Base-by-base conservation (phyloP, 2,113 vertebrate species). In the Nipponia nippon region DNA sequence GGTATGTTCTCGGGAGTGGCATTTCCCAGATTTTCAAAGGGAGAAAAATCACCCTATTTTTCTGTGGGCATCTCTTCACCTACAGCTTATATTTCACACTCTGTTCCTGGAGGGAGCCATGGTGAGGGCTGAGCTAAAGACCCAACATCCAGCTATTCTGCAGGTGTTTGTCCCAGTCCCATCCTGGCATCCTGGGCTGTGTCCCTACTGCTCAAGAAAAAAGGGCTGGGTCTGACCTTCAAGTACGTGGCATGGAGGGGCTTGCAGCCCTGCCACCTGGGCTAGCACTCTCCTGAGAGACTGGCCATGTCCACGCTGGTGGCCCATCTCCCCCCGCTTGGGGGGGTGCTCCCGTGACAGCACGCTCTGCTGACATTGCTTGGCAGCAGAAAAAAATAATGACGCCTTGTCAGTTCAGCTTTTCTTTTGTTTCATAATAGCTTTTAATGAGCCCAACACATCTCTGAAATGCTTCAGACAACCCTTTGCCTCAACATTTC, bases 331-430 rank as follows among this genome's bases (percentile, higher is more conserved):
- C 58, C 23, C 14, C 21, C 3, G 5, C 50, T 15, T 52, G 19
- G 19, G 30, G 30, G 26, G 62, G 1, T 36, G 26, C 14, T 69
- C 30, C 23, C 3, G 0, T 30, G 50, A 66, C 30, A 66, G 11
- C 0, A 0, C 42, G 38, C 17, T 47, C 46, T 67, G 38, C 30
- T 1, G 0, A 36, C 10, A 27, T 27, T 0, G 1, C 8, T 72
- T 83, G 70, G 49, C n/a, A 56, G 36, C 42, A 63, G 36, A 13
- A 81, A 73, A 34, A 36, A 62, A 55, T 40, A 46, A 47, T 3
- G 21, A 36, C 4, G 3, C 26, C 25, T n/a, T 59, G 16, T 61
- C 1, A 2, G 44, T 67, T 81, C 69, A 66, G 15, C 12, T 17
- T 61, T 62, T 44, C 22, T 6, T 26, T 47, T 49, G 29, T 49